These are phyloP conservation scores for Amorpha juglandis DNA, from an alignment of 2,888 invertebrate genomes.

Conservation along the genomic window DNA sequence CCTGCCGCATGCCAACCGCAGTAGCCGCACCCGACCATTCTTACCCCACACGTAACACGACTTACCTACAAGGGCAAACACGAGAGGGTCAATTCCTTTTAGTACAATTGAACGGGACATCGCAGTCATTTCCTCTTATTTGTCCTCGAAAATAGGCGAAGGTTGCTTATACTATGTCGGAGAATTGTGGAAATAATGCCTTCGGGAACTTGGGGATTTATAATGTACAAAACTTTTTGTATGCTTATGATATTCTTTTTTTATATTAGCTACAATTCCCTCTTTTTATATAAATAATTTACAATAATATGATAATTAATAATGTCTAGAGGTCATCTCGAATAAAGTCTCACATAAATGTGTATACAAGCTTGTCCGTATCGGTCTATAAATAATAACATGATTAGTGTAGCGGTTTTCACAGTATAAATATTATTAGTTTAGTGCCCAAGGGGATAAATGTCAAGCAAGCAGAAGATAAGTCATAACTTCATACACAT, in stretches of 20 bases:
- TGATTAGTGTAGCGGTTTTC: neutral
- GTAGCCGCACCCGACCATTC: constrained; percentile 17
- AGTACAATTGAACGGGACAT: constrained; percentile 12
- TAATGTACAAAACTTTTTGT: neutral
- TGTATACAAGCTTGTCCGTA: neutral
- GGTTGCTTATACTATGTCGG: neutral
- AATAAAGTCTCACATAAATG: too few relatives aligned
- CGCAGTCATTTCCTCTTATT: constrained; percentile 8
- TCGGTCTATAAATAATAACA: neutral
- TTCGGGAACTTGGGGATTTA: neutral
- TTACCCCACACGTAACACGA: constrained; percentile 3
- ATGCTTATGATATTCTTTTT: neutral
- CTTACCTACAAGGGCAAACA: constrained; percentile 12
- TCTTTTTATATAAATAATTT: neutral
- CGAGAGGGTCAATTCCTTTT: constrained; percentile 17
- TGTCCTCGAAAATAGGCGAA: neutral
- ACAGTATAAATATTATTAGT: neutral
- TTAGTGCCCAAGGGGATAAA: neutral
- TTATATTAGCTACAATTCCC: neutral
- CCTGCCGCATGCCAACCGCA: constrained; percentile 13
- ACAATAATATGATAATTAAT: too few relatives aligned
- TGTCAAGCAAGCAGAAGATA: neutral
- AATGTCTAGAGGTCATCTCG: too few relatives aligned
- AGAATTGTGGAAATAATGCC: neutral
- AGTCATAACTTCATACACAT: too few relatives aligned